Evolutionary conservation across 2,113 vertebrate genomes (phyloP), one percentile per base, ranked within the genome.

Genomic region (Tetrax tetrax): DNA sequence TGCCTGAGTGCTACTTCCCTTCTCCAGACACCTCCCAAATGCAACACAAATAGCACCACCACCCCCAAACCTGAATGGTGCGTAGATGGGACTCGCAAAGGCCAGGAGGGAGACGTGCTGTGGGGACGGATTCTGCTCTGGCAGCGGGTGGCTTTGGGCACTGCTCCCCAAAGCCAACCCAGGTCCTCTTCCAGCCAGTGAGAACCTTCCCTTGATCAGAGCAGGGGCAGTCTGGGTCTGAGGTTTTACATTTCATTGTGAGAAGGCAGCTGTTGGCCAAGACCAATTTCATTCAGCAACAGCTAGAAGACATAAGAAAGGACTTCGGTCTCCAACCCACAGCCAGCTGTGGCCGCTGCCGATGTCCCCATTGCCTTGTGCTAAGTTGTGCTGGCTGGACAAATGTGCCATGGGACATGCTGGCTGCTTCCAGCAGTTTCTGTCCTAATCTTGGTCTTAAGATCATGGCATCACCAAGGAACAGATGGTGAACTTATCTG

Each of bases 51-150:
- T 10, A 14, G 21, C 48, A 68, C 38, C 45, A 8, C 11, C 47
- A 2, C 31, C 56, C 56, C 35, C n/a, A 25, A 13, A 65, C 2
- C 64, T 0, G 1, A 70, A 10, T 0, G 2, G n/a, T 3, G 35
- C 23, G 3, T 3, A 12, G 29, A 48, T 4, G 4, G 21, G 37
- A 15, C 37, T 38, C 43, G n/a, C 59, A 14, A 48, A 47, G 47
- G 18, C 22, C 10, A 14, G 33, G n/a, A 24, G 14, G 28, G 48
- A 71, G 37, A 15, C 2, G 2, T 28, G 35, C 21, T 48, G 5
- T n/a, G n/a, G 64, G 53, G 37, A 47, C 47, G 50, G 43, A 43
- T 35, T 23, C 56, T 48, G 29, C 65, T 51, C 41, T 65, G 50
- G 19, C 13, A 45, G 57, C 9, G 23, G 20, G 17, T 50, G 47